These are phyloP conservation scores for Harpagoxenus sublaevis DNA, from an alignment of 2,888 invertebrate species.

Conservation along the genomic window DNA sequence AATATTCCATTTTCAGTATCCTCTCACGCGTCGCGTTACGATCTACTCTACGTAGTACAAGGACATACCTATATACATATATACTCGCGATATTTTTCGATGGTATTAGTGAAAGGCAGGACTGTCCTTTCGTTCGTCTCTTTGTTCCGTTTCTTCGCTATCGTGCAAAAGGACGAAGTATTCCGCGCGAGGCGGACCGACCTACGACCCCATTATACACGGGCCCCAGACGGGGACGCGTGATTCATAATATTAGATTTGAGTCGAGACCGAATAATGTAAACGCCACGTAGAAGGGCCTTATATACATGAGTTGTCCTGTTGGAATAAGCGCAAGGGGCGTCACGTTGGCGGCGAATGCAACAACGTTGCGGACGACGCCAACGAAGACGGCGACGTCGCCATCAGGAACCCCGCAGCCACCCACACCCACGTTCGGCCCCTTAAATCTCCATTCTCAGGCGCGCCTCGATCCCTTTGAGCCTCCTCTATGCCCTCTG, in stretches of 20 bases:
- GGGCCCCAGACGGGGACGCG: constrained; percentile 73
- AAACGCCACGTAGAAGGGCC: constrained; percentile 74
- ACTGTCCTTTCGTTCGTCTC: constrained; percentile 24
- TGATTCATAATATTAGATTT: constrained; percentile 82
- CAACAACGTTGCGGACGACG: constrained; percentile 63
- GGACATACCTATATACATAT: neutral
- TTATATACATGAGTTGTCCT: constrained; percentile 62
- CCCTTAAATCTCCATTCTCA: constrained; percentile 75
- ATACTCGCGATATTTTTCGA: constrained; percentile 18
- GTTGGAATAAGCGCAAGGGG: constrained; percentile 80
- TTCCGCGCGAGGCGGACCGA: constrained; percentile 77
- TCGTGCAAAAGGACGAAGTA: constrained; percentile 62
- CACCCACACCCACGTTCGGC: constrained; percentile 73
- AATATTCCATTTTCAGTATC: neutral
- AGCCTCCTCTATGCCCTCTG: constrained; percentile 47
- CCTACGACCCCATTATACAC: constrained; percentile 80
- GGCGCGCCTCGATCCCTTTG: constrained; percentile 67
- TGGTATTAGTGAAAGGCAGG: neutral
- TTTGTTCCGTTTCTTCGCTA: constrained; percentile 67
- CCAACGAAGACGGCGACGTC: constrained; percentile 75
- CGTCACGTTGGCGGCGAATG: constrained; percentile 80
- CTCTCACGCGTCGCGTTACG: neutral
- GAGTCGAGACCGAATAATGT: constrained; percentile 79
- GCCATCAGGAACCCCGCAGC: constrained; percentile 66
- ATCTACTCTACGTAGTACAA: neutral